Conservation (phyloP, 2,113 vertebrate species). For the Megaceryle torquata region DNA sequence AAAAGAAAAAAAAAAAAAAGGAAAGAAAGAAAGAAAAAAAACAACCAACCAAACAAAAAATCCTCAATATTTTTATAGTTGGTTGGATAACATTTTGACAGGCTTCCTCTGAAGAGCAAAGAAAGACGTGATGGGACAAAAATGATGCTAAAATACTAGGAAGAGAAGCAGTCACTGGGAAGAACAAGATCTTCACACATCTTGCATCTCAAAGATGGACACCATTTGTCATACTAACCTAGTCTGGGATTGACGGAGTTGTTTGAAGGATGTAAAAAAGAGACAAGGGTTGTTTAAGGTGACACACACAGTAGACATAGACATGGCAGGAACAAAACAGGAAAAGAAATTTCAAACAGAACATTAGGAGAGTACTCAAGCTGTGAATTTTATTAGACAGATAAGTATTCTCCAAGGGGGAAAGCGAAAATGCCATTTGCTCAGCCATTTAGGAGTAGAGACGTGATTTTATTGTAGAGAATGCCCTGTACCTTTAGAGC, state of each 20-base stretch:
- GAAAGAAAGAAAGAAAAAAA: too few relatives aligned
- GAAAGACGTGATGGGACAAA: background rate
- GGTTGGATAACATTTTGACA: background rate
- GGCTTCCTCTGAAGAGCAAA: background rate
- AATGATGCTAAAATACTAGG: background rate
- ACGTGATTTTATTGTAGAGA: background rate
- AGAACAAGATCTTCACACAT: background rate
- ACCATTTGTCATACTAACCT: background rate
- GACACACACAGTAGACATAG: background rate
- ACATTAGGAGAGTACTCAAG: background rate
- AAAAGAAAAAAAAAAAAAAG: too few relatives aligned
- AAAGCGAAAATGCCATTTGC: background rate
- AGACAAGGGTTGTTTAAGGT: background rate
- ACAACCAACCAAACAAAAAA: too few relatives aligned
- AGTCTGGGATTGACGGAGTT: background rate
- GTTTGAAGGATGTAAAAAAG: background rate
- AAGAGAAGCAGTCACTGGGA: background rate
- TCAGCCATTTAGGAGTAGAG: background rate
- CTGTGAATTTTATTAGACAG: background rate
- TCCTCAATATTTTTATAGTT: background rate
- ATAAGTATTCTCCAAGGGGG: background rate
- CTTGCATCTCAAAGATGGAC: background rate
- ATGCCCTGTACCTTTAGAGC: background rate
- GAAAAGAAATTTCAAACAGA: background rate
- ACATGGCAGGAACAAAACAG: background rate